Conservation (phyloP, 2,888 invertebrate species). For the Calameuta filiformis region DNA sequence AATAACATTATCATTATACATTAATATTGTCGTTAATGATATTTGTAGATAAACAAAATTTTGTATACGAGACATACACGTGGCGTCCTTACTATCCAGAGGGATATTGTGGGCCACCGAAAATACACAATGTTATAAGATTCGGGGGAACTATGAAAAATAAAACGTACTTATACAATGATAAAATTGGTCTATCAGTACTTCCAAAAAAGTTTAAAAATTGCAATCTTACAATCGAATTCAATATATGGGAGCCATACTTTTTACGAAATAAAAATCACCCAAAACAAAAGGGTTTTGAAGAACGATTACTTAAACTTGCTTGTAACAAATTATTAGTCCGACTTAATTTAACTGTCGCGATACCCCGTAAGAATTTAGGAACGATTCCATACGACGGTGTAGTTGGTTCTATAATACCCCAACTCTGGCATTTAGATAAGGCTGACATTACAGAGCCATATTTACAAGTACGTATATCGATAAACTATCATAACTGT, state of each 20-base stretch:
- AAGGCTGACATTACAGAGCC: conserved; percentile 10
- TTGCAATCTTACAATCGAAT: conserved; percentile 9
- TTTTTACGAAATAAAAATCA: not conserved
- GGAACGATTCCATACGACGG: not conserved
- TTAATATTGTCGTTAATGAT: not conserved
- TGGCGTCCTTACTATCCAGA: conserved; percentile 14
- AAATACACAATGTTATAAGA: conserved; percentile 5
- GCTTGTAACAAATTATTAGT: not conserved
- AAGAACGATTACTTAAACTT: not conserved
- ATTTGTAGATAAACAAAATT: not conserved
- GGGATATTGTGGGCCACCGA: conserved; percentile 9
- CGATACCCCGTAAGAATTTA: not conserved
- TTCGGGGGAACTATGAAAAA: conserved; percentile 1
- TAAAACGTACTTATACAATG: conserved; percentile 8
- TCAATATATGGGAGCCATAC: conserved; percentile 13
- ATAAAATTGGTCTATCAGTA: not conserved
- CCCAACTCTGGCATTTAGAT: not conserved
- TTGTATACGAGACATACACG: conserved; percentile 5
- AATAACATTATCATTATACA: not conserved
- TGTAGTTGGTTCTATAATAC: conserved; percentile 1
- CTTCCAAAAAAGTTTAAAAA: conserved; percentile 13
- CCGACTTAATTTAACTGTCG: not conserved
- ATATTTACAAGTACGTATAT: conserved; percentile 10
- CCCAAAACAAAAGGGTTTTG: not conserved
- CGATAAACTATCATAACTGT: not conserved